A percentile compares a stretch with the other conserved stretches of the same genome.
phyloP scores from a whole-genome alignment of 2,888 invertebrate genomes.

The Dasysyrphus albostriatus region DNA sequence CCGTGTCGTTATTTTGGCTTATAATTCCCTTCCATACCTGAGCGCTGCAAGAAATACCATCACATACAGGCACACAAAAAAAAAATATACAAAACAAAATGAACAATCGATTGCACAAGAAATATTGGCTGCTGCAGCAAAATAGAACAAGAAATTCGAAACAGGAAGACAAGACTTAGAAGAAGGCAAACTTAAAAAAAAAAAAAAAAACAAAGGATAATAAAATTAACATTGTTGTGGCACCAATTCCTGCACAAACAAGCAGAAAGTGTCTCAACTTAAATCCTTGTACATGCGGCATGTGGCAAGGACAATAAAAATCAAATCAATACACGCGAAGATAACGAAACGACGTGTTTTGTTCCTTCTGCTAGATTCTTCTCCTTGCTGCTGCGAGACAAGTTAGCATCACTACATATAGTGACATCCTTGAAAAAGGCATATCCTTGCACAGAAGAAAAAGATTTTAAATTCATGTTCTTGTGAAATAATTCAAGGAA shows the following conservation, averaged over 20 bases:
- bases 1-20: conserved; percentile 42
- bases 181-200: not conserved
- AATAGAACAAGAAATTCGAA: conserved; percentile 3
- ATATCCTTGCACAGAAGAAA: conserved; percentile 39
- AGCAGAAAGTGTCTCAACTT: conserved; percentile 27
- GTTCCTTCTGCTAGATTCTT: conserved; percentile 33
- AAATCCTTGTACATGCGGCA: conserved; percentile 56
- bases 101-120: conserved; percentile 50
- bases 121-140: conserved; percentile 40
- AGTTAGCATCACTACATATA: not conserved
- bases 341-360: conserved; percentile 62
- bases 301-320: conserved; percentile 71
- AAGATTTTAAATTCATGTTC: conserved; percentile 65
- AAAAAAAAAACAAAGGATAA: conserved; percentile 26
- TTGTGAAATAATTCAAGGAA: conserved; percentile 71
- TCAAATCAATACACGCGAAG: conserved; percentile 73
- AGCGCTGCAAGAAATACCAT: not conserved
- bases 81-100: conserved; percentile 14
- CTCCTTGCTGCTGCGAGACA: conserved; percentile 7
- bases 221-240: conserved; percentile 67
- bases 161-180: conserved; percentile 14
- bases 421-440: conserved; percentile 29
- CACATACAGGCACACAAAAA: not conserved
- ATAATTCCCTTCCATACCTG: conserved; percentile 24
- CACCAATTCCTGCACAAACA: conserved; percentile 42